phyloP scores from a whole-genome alignment of 92 coral and sea anemone genomes.

The Phenganax subtilis region DNA sequence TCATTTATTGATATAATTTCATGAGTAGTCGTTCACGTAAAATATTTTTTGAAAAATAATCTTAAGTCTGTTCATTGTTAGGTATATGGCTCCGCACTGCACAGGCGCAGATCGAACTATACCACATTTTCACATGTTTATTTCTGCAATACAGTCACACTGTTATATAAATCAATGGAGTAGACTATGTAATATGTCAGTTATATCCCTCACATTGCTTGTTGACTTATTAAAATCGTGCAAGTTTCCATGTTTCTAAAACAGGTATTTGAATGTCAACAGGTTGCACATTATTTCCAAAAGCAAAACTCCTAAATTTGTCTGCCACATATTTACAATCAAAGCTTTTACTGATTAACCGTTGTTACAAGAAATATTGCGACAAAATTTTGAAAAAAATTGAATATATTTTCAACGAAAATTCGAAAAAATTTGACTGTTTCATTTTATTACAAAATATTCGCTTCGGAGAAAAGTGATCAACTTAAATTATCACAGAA shows the following conservation, averaged over 20 bases:
- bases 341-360: not conserved
- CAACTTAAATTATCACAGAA: too few relatives aligned
- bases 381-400: not conserved
- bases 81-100: too few relatives aligned
- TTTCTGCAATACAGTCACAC: too few relatives aligned
- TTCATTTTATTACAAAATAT: too few relatives aligned
- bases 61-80: too few relatives aligned
- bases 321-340: not conserved
- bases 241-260: not conserved
- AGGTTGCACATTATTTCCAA: constrained; percentile 16
- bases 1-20: too few relatives aligned
- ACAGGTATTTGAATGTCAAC: not conserved
- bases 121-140: too few relatives aligned
- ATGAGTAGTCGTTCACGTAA: too few relatives aligned
- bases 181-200: not conserved
- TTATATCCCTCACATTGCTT: not conserved
- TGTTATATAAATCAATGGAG: not conserved
- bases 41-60: too few relatives aligned
- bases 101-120: too few relatives aligned
- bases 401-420: not conserved
- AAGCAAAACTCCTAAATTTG: not conserved
- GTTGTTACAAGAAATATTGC: not conserved
- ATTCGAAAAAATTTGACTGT: too few relatives aligned
- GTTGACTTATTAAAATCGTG: not conserved
- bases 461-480: too few relatives aligned